Percentiles rank a stretch among this genome's conserved stretches.
Evolutionary conservation across 2,888 invertebrate species (phyloP).

Genomic region (Dysmachus trigonus): DNA sequence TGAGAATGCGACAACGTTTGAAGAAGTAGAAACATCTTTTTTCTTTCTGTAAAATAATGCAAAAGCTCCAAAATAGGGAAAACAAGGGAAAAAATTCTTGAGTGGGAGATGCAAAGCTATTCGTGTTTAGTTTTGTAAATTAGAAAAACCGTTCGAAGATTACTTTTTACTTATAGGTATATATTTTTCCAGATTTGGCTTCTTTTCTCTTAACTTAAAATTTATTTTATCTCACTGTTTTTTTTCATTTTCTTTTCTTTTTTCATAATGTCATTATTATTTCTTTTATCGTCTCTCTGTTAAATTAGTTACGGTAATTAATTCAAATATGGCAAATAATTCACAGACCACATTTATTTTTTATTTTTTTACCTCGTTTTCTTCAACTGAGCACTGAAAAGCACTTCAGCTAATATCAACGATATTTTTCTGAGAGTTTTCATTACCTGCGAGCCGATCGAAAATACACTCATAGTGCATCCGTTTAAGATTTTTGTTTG

Average conservation of each 20-base stretch:
- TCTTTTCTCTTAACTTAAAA: constrained; percentile 35
- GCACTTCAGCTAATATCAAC: not conserved
- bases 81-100: not conserved
- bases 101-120: not conserved
- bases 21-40: not conserved
- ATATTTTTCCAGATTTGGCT: not conserved
- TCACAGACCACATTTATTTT: constrained; percentile 43
- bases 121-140: not conserved
- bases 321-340: constrained; percentile 41
- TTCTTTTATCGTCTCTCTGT: constrained; percentile 9
- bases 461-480: not conserved
- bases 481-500: not conserved
- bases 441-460: not conserved
- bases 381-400: not conserved
- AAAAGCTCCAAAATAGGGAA: not conserved
- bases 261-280: constrained; percentile 15
- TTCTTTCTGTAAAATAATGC: not conserved
- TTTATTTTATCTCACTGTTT: not conserved
- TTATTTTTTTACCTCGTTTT: constrained; percentile 14
- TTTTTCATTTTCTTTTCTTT: constrained; percentile 34
- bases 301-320: constrained; percentile 30
- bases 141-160: constrained; percentile 22
- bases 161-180: constrained; percentile 12
- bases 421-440: not conserved
- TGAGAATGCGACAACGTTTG: not conserved